Base-by-base conservation (phyloP, 1,140 invertebrate genomes). In the Hycleus cichorii region DNA sequence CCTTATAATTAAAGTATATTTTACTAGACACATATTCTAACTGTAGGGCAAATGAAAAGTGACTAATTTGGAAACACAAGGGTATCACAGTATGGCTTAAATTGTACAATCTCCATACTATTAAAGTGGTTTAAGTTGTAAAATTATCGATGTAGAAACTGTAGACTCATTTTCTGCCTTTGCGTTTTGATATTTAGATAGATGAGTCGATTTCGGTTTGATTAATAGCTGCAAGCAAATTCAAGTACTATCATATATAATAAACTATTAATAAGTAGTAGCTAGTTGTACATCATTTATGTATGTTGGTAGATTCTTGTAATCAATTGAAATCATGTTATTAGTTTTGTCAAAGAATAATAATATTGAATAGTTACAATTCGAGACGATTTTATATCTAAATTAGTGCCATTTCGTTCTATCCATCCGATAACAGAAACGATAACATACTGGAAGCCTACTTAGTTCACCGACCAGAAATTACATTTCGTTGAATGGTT, bases 191-290 rank as follows among this genome's bases (percentile, higher is more conserved):
- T 56, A 24, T 56, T 56, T 56, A 48, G 53, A 56, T 56, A 56
- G 47, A 56, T 56, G 53, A 45, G 39, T 56, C 32, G 46, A 56
- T 56, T 45, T 56, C 47, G 24, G 53, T 47, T 56, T 56, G 53
- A 56, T 56, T 56, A 56, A 56, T 56, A 56, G 46, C 38, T 40
- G 12, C 25, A 26, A 43, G 53, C 39, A 48, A 47, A 56, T 38
- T 26, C 47, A 44, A 56, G 53, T 45, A 56, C 45, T 43, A 39
- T 56, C 53, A 47, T 56, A 56, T 39, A 47, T 48, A 56, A 32
- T 5, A 4, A 5, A 56, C 45, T 48, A 45, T 38, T 56, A 56
- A 56, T 47, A 47, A 56, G 53, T 43, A 56, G 42, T 27, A 39
- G 51, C 46, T 56, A 39, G 51, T 38, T 56, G 47, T 45, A 47